Evolutionary conservation across 2,797 vertebrate species (phyloP), one percentile per base, ranked within the genome.

Genomic region (Ceyx erithaca): DNA sequence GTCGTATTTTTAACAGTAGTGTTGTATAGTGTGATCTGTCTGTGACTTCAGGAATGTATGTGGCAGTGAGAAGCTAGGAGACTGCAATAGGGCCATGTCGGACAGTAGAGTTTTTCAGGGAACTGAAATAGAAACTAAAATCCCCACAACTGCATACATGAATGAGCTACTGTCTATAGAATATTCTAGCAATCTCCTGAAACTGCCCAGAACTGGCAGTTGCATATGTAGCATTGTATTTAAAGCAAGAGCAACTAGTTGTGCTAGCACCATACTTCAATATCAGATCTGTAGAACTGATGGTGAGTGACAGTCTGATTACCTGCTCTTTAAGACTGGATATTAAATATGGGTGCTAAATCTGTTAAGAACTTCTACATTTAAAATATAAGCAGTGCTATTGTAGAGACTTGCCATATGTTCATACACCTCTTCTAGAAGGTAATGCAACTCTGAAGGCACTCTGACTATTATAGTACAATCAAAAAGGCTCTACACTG

Each of bases 81-180:
- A 11, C n/a, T 64, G n/a, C 41, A 45, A 0, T 45, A 58, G n/a
- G 70, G 8, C 49, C 64, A 23, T 45, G 19, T 43, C 0, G 0
- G 28, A 26, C 54, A 31, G 14, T 28, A 64, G 28, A 78, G 66
- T 16, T 52, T 22, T 23, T 59, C 23, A n/a, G 41, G 17, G 62
- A 41, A 14, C 12, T 54, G 20, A 33, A 80, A 35, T 28, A 20
- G 22, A 79, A 75, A 37, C n/a, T 16, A 5, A n/a, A 80, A 10
- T 8, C 14, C 33, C 25, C 13, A 2, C 1, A 1, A 23, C 48
- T 80, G 30, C 12, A 13, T 22, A 10, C 20, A 10, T 3, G 18
- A 8, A n/a, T 18, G 19, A 77, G 23, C 35, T 18, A 10, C 48
- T 82, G 86, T 75, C 46, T 72, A 1, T 3, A 55, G 17, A 10